Evolutionary conservation across 92 coral and sea anemone species (phyloP).

Genomic region (Bergia puertoricense): DNA sequence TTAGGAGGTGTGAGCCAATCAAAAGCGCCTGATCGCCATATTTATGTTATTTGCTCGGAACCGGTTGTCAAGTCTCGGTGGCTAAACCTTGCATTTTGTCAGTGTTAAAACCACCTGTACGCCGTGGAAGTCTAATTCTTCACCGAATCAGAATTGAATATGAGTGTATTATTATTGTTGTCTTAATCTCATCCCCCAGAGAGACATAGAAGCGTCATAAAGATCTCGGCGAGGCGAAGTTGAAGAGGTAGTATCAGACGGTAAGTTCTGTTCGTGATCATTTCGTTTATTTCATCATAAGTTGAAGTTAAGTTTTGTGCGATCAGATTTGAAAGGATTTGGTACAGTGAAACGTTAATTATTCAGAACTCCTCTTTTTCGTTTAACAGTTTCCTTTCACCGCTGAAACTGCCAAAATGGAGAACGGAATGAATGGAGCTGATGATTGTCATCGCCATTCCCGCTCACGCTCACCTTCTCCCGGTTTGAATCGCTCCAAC

Average conservation of each 20-base stretch:
- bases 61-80: slow-evolving; percentile 46
- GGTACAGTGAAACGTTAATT: slow-evolving; percentile 60
- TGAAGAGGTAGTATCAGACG: slow-evolving; percentile 58
- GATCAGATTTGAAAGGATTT: slow-evolving; percentile 32
- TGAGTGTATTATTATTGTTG: slow-evolving; percentile 90
- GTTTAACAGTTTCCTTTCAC: slow-evolving; percentile 36
- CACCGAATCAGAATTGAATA: slow-evolving; percentile 98
- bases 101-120: slow-evolving; percentile 45
- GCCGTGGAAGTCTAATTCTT: slow-evolving; percentile 44
- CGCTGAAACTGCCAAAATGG: slow-evolving; percentile 63
- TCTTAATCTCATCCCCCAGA: slow-evolving; percentile 79
- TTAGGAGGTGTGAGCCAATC: slow-evolving; percentile 38
- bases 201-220: slow-evolving; percentile 76
- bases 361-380: slow-evolving; percentile 56
- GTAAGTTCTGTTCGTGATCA: slow-evolving; percentile 19
- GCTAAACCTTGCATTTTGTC: slow-evolving; percentile 40
- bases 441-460: slow-evolving; percentile 44
- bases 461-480: slow-evolving; percentile 79
- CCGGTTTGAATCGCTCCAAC: slow-evolving; percentile 83
- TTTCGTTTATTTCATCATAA: neutral
- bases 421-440: slow-evolving; percentile 99
- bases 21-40: slow-evolving; percentile 31
- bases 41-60: slow-evolving; percentile 44
- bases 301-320: neutral
- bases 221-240: slow-evolving; percentile 73